phyloP scores from a whole-genome alignment of 2,113 vertebrate species.

The Gopherus evgoodei region DNA sequence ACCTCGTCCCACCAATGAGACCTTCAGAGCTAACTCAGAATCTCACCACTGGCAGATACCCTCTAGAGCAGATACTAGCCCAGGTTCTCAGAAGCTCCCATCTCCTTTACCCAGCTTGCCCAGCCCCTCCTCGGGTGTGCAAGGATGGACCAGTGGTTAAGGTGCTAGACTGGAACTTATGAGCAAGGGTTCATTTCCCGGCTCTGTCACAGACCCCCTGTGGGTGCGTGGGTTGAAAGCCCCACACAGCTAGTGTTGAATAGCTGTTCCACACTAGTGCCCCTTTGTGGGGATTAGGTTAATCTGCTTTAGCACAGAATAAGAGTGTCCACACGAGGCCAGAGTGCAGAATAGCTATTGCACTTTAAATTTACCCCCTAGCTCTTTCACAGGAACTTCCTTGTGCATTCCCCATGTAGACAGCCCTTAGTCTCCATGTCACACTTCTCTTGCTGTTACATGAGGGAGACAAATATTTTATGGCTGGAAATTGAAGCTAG shows the following conservation, averaged over 20 bases:
- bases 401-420: no score
- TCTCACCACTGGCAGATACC: background rate
- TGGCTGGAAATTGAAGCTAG: background rate
- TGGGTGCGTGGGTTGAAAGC: background rate
- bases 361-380: no score
- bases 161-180: background rate
- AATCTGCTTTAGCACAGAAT: background rate
- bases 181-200: background rate
- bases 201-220: background rate
- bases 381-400: background rate
- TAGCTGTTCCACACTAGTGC: background rate
- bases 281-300: no score
- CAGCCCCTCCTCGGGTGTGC: background rate
- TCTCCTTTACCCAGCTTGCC: background rate
- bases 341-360: background rate
- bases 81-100: background rate
- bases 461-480: background rate
- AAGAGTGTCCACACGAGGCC: background rate
- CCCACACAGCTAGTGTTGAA: background rate
- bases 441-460: background rate
- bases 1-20: no score
- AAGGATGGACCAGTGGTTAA: background rate
- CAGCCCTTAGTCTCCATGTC: no score
- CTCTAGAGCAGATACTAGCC: background rate
- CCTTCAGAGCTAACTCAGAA: background rate